These are phyloP conservation scores for Volucella inflata DNA, from an alignment of 2,888 invertebrate genomes.

Conservation along the genomic window DNA sequence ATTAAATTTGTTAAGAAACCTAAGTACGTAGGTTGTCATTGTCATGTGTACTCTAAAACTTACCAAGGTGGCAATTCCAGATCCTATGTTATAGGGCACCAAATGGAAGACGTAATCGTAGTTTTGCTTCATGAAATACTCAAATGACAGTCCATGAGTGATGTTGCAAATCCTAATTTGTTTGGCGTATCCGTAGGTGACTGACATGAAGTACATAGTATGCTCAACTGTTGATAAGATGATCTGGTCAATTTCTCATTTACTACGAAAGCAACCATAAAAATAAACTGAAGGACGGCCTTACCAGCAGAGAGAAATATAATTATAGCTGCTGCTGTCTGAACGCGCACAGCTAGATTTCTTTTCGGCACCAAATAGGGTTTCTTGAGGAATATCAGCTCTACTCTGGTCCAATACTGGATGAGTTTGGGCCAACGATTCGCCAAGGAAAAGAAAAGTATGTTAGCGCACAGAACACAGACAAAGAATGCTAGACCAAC, in stretches of 20 bases:
- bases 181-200: constrained; percentile 76
- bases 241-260: background rate
- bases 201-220: constrained; percentile 78
- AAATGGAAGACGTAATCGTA: constrained; percentile 80
- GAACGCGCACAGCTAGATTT: constrained; percentile 78
- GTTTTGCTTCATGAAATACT: constrained; percentile 76
- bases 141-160: constrained; percentile 74
- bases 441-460: constrained; percentile 80
- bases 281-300: background rate
- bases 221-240: constrained; percentile 79
- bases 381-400: constrained; percentile 79
- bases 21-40: no score
- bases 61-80: constrained; percentile 78
- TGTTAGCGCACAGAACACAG: constrained; percentile 78
- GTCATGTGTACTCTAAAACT: constrained; percentile 26
- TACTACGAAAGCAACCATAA: background rate
- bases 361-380: constrained; percentile 79
- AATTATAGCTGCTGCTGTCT: constrained; percentile 78
- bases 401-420: constrained; percentile 80
- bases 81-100: constrained; percentile 76
- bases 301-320: constrained; percentile 78
- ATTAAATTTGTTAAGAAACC: constrained; percentile 16
- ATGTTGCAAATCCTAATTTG: constrained; percentile 77
- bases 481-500: constrained; percentile 81
- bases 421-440: constrained; percentile 81